Base-by-base conservation (phyloP, 2,797 vertebrate genomes). In the Sebastiscus tertius region DNA sequence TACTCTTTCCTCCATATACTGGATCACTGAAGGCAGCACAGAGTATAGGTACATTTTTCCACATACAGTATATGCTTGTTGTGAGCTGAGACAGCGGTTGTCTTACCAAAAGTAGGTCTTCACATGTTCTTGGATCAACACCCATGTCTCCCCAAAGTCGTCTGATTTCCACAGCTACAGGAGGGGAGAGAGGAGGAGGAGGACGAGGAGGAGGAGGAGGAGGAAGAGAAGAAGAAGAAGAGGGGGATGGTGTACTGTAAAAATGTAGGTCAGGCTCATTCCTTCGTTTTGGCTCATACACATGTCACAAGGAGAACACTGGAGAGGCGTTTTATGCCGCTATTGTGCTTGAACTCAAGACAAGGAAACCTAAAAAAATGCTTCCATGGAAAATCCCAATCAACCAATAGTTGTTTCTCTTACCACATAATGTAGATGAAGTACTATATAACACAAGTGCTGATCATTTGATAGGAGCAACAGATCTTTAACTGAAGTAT, bases 121-220 rank as follows among this genome's bases (percentile, higher is more conserved):
- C 80, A 99, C 99, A 0, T 99, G 98, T 31, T 99, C 98, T 84
- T 99, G 98, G 94, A 99, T 99, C 96, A 99, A 95, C 90, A 99
- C 94, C 99, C 99, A 99, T 1, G 98, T 98, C 95, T 97, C 98
- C 74, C 99, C 98, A 85, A 99, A 99, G 93, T 99, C 98, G 22
- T 99, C 98, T 0, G 99, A 99, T 85, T 98, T 99, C 99, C 99
- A 99, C 31, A 99, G 96, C 98, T 99, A 94, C 81, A 77, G 58
- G 77, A 75, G 68, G 58, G 6, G 59, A 59, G 42, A 12, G 69
- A 65, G 62, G 8, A 20, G 5, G 49, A 61, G 61, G 71, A 76
- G 20, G 46, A 11, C 29, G 18, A 66, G 22, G 29, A 20, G 31
- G 33, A 42, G n/a, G 11, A 20, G 14, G 39, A 16, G 6, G 16